Evolutionary conservation across 2,797 vertebrate species (phyloP).

Genomic region (Ptychobarbus kaznakovi): DNA sequence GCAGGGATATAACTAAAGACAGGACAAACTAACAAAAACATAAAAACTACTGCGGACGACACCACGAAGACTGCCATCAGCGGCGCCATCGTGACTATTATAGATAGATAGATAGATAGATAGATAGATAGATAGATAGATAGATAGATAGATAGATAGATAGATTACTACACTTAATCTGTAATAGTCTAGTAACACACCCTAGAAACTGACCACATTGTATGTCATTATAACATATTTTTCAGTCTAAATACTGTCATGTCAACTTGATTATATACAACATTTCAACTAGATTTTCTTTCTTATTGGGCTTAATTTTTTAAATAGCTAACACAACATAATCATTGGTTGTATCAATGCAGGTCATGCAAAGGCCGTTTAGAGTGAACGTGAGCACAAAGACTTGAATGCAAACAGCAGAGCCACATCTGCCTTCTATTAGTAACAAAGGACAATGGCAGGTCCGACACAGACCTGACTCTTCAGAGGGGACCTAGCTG

Average conservation of each 20-base stretch:
- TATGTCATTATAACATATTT: neutral
- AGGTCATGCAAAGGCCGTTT: constrained; percentile 41
- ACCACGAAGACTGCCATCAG: too few species aligned
- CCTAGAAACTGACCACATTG: too few species aligned
- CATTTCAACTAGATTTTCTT: neutral
- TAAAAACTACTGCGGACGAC: too few species aligned
- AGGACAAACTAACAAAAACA: too few species aligned
- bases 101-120: neutral
- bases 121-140: neutral
- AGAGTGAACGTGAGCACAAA: constrained; percentile 58
- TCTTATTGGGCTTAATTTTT: neutral
- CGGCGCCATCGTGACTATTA: too few species aligned
- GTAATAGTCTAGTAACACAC: too few species aligned
- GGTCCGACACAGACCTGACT: constrained; percentile 66
- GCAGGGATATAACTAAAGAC: too few species aligned
- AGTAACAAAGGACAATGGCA: constrained; percentile 78
- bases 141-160: neutral
- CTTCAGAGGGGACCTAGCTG: constrained; percentile 65
- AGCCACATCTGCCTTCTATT: constrained; percentile 79
- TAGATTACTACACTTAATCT: neutral
- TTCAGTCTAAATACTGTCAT: neutral
- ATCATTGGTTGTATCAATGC: neutral
- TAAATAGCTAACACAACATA: neutral
- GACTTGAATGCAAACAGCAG: constrained; percentile 62
- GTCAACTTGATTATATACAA: neutral